Percentiles rank a stretch among this genome's conserved stretches.
Evolutionary conservation across 1,140 invertebrate genomes (phyloP).

Genomic region (Chlorops oryzae): DNA sequence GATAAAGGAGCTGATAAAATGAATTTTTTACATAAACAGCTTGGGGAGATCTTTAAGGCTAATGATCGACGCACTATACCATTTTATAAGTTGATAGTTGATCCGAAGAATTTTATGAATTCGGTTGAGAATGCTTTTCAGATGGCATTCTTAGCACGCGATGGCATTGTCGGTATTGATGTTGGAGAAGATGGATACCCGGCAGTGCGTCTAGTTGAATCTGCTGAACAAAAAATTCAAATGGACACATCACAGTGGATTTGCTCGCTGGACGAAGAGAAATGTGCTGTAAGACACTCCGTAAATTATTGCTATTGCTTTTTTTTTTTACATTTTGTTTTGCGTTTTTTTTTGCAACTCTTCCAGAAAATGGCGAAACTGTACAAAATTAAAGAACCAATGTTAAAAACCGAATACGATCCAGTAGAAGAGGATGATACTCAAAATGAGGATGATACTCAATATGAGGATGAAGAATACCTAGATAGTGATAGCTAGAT

Average conservation of each 20-base stretch:
- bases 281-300: slow-evolving; percentile 12
- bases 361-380: slow-evolving; percentile 12
- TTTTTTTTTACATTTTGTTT: not conserved
- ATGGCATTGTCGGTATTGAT: slow-evolving; percentile 15
- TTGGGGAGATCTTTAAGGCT: slow-evolving; percentile 7
- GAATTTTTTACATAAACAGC: slow-evolving; percentile 13
- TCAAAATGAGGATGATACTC: too few relatives aligned
- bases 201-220: slow-evolving; percentile 11
- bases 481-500: too few relatives aligned
- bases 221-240: slow-evolving; percentile 4
- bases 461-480: too few relatives aligned
- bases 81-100: slow-evolving; percentile 19
- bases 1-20: slow-evolving; percentile 18
- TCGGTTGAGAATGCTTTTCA: slow-evolving; percentile 23
- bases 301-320: not conserved
- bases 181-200: slow-evolving; percentile 13
- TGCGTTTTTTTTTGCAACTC: slow-evolving; percentile 1
- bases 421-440: too few relatives aligned
- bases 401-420: slow-evolving; percentile 3
- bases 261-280: slow-evolving; percentile 11
- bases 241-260: slow-evolving; percentile 12
- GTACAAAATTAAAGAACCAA: slow-evolving; percentile 13
- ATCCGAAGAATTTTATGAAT: slow-evolving; percentile 23
- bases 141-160: slow-evolving; percentile 17
- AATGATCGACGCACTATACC: slow-evolving; percentile 14